Evolutionary conservation across 1,140 invertebrate species (phyloP).

Genomic region (Bombus difficillimus): DNA sequence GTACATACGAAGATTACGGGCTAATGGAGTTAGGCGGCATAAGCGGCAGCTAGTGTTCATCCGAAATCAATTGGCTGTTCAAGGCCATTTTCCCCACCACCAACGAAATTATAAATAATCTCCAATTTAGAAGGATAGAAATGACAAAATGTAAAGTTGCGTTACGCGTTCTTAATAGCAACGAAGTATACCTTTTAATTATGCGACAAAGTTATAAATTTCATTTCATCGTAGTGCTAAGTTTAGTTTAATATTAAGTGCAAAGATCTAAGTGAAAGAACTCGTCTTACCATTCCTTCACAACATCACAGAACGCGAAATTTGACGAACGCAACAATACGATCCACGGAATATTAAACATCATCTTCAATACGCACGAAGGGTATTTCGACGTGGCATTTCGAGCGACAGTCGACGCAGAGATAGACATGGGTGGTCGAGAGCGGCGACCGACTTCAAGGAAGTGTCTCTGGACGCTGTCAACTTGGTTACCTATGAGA

Average conservation of each 20-base stretch:
- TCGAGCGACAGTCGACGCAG: background rate
- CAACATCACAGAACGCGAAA: background rate
- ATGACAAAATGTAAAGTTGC: too few species aligned
- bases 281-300: background rate
- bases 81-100: background rate
- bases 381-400: background rate
- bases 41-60: background rate
- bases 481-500: conserved; percentile 61
- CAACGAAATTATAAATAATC: background rate
- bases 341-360: conserved; percentile 5
- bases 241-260: background rate
- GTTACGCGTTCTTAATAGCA: too few species aligned
- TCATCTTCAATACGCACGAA: background rate
- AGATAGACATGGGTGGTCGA: conserved; percentile 50
- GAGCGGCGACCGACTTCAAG: conserved; percentile 37
- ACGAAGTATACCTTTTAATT: background rate
- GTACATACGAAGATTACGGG: background rate
- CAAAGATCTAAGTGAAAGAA: background rate
- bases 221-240: background rate
- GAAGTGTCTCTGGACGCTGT: conserved; percentile 62
- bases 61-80: background rate
- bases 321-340: background rate
- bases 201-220: background rate
- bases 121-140: background rate
- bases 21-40: background rate